These are phyloP conservation scores for Melanotaenia parkinsoni DNA, from an alignment of 2,797 vertebrate species.

Conservation along the genomic window DNA sequence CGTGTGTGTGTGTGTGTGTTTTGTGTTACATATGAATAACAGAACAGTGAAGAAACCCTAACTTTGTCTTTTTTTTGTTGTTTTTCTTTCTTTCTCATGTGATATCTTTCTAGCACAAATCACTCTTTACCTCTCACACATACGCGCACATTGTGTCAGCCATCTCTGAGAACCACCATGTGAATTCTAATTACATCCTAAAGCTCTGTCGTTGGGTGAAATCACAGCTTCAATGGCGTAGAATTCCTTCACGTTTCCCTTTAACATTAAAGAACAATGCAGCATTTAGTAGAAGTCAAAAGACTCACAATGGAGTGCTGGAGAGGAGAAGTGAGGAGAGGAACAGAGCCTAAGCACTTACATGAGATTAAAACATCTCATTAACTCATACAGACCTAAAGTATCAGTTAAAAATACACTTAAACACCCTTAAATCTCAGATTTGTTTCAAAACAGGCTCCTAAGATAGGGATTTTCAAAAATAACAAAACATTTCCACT, in stretches of 20 bases:
- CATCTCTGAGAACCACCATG: conserved; percentile 1
- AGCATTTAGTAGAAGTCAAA: conserved; percentile 49
- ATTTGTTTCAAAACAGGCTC: not conserved
- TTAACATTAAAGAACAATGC: conserved; percentile 62
- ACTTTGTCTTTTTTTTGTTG: not conserved
- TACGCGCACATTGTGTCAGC: conserved; percentile 1
- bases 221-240: conserved; percentile 28
- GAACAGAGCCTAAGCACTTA: conserved; percentile 27
- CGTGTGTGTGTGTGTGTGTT: conserved; percentile 3
- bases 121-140: not conserved
- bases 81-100: conserved; percentile 9
- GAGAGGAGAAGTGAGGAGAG: conserved; percentile 15
- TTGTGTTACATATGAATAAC: not conserved
- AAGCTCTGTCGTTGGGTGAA: conserved; percentile 60
- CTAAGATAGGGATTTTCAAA: not conserved
- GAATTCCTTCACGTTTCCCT: conserved; percentile 55
- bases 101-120: not conserved
- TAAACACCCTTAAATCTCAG: not conserved
- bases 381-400: conserved; percentile 12
- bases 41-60: not conserved
- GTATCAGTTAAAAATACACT: not conserved
- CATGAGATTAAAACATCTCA: conserved; percentile 28
- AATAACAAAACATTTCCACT: not conserved
- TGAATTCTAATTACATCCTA: conserved; percentile 71
- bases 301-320: conserved; percentile 31